These are phyloP conservation scores for Camponotus vicinus DNA, from an alignment of 1,140 invertebrate genomes.

Conservation along the genomic window DNA sequence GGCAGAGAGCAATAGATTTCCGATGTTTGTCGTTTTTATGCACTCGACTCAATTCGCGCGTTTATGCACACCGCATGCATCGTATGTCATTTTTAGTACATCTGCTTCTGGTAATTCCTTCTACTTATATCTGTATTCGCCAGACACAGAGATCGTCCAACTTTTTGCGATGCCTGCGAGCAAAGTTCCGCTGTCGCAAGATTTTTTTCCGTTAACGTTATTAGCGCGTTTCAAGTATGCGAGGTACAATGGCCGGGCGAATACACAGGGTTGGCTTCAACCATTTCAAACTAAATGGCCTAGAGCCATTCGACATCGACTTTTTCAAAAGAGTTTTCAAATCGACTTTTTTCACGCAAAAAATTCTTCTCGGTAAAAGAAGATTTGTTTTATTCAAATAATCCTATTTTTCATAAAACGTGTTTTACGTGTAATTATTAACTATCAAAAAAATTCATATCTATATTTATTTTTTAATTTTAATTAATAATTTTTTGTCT, in stretches of 20 bases:
- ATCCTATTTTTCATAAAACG: background rate
- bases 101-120: background rate
- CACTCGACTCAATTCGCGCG: background rate
- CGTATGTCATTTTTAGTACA: conserved; percentile 28
- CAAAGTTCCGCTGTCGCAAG: conserved; percentile 22
- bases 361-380: background rate
- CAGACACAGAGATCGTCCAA: background rate
- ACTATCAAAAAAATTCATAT: background rate
- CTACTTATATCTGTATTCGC: conserved; percentile 11
- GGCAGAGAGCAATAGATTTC: background rate
- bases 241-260: conserved; percentile 29
- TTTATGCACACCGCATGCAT: background rate
- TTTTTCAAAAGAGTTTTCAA: conserved; percentile 6
- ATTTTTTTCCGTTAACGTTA: conserved; percentile 50
- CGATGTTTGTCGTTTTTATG: conserved; percentile 1
- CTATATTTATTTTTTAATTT: background rate
- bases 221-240: conserved; percentile 45
- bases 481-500: background rate
- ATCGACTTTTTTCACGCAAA: background rate
- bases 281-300: conserved; percentile 44
- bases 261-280: background rate
- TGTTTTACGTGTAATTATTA: background rate
- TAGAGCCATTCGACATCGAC: conserved; percentile 23
- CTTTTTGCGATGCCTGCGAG: conserved; percentile 3
- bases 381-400: conserved; percentile 13